Conservation (phyloP, 2,113 vertebrate species). For the Chlamydotis undulata region DNA sequence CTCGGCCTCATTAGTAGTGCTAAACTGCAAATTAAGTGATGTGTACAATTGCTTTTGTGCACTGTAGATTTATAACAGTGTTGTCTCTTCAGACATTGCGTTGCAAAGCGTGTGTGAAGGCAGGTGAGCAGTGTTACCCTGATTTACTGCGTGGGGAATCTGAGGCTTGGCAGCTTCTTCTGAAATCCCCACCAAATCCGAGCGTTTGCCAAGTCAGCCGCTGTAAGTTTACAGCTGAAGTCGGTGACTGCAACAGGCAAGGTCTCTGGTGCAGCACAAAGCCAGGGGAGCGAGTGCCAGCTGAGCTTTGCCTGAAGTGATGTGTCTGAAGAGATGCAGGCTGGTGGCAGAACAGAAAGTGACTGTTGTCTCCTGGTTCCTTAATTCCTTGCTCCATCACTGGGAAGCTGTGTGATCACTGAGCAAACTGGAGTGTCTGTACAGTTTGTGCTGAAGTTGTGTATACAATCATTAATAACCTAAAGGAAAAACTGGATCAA, state of each 20-base stretch:
- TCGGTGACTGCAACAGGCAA: neutral
- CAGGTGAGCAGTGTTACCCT: neutral
- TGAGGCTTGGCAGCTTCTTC: neutral
- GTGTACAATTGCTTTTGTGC: neutral
- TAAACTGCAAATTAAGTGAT: neutral
- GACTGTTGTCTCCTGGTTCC: neutral
- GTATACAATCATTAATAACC: neutral
- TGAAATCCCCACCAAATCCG: neutral
- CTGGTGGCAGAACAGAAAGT: neutral
- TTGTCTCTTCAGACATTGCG: neutral
- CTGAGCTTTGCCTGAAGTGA: neutral
- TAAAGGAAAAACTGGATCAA: neutral
- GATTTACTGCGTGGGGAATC: neutral
- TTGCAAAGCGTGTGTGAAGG: neutral
- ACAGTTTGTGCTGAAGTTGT: neutral
- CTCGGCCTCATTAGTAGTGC: neutral
- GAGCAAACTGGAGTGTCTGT: neutral
- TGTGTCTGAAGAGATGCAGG: neutral
- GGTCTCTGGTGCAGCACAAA: neutral
- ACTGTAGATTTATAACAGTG: neutral
- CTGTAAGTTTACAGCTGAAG: neutral
- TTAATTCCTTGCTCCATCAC: neutral
- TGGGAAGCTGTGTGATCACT: neutral
- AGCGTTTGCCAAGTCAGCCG: fast-evolving
- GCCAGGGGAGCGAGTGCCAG: neutral